These are phyloP conservation scores for Eudyptes chrysolophus DNA, from an alignment of 2,113 vertebrate species.

Conservation along the genomic window DNA sequence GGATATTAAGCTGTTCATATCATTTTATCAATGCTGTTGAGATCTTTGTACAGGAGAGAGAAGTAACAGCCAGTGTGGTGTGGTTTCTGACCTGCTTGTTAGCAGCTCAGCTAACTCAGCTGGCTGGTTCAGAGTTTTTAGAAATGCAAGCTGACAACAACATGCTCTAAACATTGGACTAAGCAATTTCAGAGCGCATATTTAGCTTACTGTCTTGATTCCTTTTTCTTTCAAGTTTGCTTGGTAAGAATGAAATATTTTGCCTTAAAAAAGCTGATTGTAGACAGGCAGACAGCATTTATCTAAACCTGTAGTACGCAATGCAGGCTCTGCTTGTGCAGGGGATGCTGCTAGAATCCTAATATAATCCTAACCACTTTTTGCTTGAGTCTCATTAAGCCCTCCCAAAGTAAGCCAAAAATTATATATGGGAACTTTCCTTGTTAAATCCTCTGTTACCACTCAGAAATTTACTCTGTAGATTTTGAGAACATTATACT, in stretches of 20 bases:
- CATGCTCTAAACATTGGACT: not conserved
- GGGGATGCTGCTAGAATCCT: not conserved
- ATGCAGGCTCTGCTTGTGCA: not conserved
- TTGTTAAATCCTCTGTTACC: not conserved
- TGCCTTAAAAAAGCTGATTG: not conserved
- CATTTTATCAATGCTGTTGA: conserved; percentile 32
- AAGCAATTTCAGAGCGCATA: conserved; percentile 12
- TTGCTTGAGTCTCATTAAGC: not conserved
- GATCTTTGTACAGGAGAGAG: not conserved
- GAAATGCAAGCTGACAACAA: conserved; percentile 16
- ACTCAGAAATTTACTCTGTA: not conserved
- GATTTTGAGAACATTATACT: not conserved
- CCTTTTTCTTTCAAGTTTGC: not conserved
- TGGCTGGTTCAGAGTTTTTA: not conserved
- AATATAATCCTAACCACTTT: not conserved
- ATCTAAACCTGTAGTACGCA: not conserved
- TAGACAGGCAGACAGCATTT: not conserved
- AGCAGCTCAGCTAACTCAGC: conserved; percentile 30
- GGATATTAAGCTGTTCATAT: not conserved
- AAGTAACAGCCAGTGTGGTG: not conserved
- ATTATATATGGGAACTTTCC: not conserved
- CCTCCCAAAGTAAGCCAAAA: not conserved
- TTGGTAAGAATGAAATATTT: not conserved
- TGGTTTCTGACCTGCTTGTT: conserved; percentile 21
- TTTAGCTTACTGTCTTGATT: not conserved